Percentiles rank a stretch among this genome's conserved stretches.
phyloP scores from a whole-genome alignment of 2,797 vertebrate species.

The Prunella strophiata region DNA sequence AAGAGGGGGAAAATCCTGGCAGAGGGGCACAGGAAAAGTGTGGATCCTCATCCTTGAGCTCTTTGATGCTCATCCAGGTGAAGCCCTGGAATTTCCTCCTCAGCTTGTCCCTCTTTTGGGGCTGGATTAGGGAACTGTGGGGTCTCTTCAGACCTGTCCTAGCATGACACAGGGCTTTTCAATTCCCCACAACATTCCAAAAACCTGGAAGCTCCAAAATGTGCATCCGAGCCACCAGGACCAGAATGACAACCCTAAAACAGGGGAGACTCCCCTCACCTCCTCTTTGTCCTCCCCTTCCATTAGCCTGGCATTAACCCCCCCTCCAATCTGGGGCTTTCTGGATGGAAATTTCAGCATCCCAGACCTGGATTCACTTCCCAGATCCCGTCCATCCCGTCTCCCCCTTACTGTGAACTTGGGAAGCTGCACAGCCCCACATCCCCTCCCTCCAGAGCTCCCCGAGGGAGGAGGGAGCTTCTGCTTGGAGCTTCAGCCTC shows the following conservation, averaged over 20 bases:
- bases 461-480: background rate
- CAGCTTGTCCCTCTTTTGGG: no score
- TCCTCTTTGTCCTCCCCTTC: background rate
- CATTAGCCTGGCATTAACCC: background rate
- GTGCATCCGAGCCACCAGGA: accelerated
- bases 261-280: background rate
- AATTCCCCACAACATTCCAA: background rate
- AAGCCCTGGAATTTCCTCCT: background rate
- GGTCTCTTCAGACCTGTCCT: background rate
- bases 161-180: accelerated
- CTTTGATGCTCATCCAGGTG: no score
- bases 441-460: background rate
- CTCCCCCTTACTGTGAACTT: accelerated
- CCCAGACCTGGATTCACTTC: accelerated
- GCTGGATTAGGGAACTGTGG: background rate
- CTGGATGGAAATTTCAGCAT: accelerated
- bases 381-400: background rate
- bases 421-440: background rate
- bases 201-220: background rate
- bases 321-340: accelerated
- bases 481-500: background rate
- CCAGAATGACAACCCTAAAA: background rate
- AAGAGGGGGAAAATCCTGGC: background rate
- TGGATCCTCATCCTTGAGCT: background rate
- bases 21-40: background rate